phyloP scores from a whole-genome alignment of 2,797 vertebrate genomes.

The Enteromius radiatus region DNA sequence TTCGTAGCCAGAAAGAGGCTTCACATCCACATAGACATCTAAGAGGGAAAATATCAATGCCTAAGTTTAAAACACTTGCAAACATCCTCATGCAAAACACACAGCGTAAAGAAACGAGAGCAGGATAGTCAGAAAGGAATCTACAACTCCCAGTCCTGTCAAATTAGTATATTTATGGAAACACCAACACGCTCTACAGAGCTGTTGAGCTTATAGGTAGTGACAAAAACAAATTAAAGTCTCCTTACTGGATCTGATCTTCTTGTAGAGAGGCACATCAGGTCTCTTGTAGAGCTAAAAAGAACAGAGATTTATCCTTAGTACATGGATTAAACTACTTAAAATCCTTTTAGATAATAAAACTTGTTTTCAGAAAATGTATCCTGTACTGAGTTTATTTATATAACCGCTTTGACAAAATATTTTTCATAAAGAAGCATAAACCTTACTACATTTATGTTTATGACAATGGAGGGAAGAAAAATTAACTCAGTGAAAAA shows the following conservation, averaged over 20 bases:
- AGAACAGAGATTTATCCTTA: background rate
- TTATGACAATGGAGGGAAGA: background rate
- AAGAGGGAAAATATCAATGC: background rate
- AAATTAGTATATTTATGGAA: slow-evolving; percentile 14
- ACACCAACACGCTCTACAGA: background rate
- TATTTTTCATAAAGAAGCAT: background rate
- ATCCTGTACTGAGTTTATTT: background rate
- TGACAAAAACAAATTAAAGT: background rate
- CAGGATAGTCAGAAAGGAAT: background rate
- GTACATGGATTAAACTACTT: background rate
- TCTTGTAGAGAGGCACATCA: slow-evolving; percentile 84
- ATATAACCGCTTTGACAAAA: background rate
- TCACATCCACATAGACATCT: slow-evolving; percentile 98
- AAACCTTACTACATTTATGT: background rate
- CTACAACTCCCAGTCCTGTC: background rate
- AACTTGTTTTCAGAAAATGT: background rate
- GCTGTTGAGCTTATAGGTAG: background rate
- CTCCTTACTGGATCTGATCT: slow-evolving; percentile 82
- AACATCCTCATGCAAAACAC: background rate
- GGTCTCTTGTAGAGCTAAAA: slow-evolving; percentile 82
- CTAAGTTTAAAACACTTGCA: background rate
- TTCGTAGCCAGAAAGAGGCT: slow-evolving; percentile 97
- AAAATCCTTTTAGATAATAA: background rate
- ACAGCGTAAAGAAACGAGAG: background rate
- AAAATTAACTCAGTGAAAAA: background rate